These are phyloP conservation scores for Rhincodon typus DNA, from an alignment of 2,797 vertebrate species.

Conservation along the genomic window DNA sequence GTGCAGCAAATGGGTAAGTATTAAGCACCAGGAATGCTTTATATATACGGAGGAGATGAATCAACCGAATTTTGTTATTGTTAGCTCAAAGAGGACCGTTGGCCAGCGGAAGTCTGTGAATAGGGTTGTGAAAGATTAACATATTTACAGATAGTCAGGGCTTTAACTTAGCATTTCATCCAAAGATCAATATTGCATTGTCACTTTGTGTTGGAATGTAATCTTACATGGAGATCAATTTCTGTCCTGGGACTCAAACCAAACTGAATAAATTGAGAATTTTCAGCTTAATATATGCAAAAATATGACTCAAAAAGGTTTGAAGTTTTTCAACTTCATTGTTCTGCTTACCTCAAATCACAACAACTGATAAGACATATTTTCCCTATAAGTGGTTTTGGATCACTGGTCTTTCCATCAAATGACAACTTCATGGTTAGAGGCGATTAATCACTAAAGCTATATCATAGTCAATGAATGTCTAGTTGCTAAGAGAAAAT, in stretches of 20 bases:
- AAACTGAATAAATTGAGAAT: neutral
- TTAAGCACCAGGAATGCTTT: neutral
- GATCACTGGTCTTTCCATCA: neutral
- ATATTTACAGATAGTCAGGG: neutral
- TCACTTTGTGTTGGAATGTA: neutral
- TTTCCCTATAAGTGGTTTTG: neutral
- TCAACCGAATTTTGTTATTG: neutral
- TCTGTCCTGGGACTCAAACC: neutral
- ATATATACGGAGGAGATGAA: neutral
- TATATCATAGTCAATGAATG: neutral
- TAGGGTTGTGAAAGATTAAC: no score
- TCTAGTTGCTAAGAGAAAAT: neutral
- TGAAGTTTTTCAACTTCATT: neutral
- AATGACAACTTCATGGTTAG: neutral
- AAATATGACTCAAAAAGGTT: neutral
- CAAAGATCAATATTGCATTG: neutral
- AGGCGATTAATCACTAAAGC: neutral
- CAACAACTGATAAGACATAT: neutral
- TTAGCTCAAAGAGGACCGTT: neutral
- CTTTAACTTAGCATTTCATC: neutral
- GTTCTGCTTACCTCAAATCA: neutral
- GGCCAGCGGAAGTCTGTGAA: neutral
- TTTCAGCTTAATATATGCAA: neutral
- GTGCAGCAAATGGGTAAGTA: neutral
- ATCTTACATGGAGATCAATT: neutral